phyloP scores from a whole-genome alignment of 2,888 invertebrate genomes.

The Glyphotaelius pellucidus region DNA sequence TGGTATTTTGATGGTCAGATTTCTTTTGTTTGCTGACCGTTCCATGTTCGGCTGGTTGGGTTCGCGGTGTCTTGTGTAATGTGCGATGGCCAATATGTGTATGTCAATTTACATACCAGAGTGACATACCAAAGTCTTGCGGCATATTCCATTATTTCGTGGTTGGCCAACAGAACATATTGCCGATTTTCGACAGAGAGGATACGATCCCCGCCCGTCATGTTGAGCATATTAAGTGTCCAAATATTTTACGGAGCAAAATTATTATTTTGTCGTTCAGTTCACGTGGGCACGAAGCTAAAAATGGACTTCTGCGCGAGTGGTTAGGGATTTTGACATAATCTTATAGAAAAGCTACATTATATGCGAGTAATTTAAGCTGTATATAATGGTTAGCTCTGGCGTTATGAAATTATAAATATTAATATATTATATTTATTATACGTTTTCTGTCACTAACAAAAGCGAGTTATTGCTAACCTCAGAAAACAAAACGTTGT shows the following conservation, averaged over 20 bases:
- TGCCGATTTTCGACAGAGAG: slow-evolving; percentile 27
- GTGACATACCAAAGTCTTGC: slow-evolving; percentile 24
- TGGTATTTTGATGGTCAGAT: background rate
- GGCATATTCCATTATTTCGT: slow-evolving; percentile 14
- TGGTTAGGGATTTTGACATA: background rate
- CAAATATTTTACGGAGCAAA: slow-evolving; percentile 18
- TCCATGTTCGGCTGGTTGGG: background rate
- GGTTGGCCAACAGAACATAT: slow-evolving; percentile 15
- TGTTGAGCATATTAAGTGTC: slow-evolving; percentile 33
- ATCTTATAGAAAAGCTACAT: no score
- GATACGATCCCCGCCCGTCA: background rate
- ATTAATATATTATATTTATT: no score
- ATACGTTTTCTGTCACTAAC: no score
- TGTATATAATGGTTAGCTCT: no score
- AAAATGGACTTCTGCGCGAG: background rate
- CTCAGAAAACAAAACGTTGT: no score
- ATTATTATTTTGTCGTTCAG: background rate
- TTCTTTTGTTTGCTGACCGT: background rate
- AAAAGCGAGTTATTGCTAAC: no score
- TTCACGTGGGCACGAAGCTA: background rate
- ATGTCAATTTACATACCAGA: slow-evolving; percentile 45
- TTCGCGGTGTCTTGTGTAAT: slow-evolving; percentile 17
- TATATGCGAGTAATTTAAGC: no score
- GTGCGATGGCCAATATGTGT: slow-evolving; percentile 29
- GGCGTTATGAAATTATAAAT: no score